phyloP scores from a whole-genome alignment of 1,140 invertebrate genomes.

The Ectropis grisescens region DNA sequence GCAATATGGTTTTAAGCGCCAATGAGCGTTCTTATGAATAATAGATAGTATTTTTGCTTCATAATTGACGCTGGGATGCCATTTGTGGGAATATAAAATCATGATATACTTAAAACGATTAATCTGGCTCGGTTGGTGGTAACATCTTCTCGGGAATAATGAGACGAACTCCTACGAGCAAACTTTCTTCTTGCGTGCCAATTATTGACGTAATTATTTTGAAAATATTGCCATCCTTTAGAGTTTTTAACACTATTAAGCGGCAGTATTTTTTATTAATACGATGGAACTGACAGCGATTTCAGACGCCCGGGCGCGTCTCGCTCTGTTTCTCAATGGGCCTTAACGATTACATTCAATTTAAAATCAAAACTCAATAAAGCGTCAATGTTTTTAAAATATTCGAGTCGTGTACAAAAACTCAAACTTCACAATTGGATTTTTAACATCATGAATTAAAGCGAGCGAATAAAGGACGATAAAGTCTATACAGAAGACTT shows the following conservation, averaged over 20 bases:
- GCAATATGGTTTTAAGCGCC: conserved; percentile 25
- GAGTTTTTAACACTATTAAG: conserved; percentile 51
- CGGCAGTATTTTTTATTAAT: conserved; percentile 50
- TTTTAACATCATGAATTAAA: too few species aligned
- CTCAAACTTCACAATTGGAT: too few species aligned
- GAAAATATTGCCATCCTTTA: conserved; percentile 59
- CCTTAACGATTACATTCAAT: too few species aligned
- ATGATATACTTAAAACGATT: conserved; percentile 65
- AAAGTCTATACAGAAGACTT: too few species aligned
- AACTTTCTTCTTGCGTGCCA: conserved; percentile 50
- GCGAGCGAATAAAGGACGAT: too few species aligned
- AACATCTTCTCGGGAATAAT: conserved; percentile 54
- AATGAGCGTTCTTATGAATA: conserved; percentile 31
- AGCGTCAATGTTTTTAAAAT: too few species aligned
- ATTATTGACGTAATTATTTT: conserved; percentile 67
- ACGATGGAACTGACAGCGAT: conserved; percentile 27
- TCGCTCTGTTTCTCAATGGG: conserved; percentile 46
- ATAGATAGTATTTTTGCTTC: conserved; percentile 52
- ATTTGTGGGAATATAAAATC: conserved; percentile 39
- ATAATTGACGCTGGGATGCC: conserved; percentile 51
- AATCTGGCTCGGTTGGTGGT: conserved; percentile 63
- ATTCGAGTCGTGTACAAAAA: too few species aligned
- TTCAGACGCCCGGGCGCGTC: conserved; percentile 19
- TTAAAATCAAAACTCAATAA: too few species aligned
- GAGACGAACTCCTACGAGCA: conserved; percentile 38